Percentiles rank a stretch among this genome's conserved stretches.
These are phyloP conservation scores for Glaucomys volans DNA, from an alignment of 2,113 vertebrate species.

Conservation along the genomic window DNA sequence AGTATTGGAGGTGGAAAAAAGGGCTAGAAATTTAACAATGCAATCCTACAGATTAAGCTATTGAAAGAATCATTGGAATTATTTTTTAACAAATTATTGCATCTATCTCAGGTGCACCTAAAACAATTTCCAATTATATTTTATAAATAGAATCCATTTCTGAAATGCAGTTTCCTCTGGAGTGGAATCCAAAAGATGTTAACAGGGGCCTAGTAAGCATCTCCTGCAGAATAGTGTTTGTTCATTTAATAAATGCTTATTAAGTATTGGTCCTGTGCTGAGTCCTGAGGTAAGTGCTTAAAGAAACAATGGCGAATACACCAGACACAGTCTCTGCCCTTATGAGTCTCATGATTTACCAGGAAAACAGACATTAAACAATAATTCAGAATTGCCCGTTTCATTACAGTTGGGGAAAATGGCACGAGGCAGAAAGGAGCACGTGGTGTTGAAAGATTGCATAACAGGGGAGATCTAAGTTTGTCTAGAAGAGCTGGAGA, in stretches of 20 bases:
- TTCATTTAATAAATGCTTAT: neutral
- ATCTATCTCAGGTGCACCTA: neutral
- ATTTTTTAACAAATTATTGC: constrained; percentile 46
- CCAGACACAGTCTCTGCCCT: neutral
- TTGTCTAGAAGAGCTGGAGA: neutral
- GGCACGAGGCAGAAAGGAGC: neutral
- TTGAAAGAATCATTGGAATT: constrained; percentile 7
- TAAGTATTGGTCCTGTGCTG: neutral
- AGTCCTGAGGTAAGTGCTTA: neutral
- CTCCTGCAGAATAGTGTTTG: neutral
- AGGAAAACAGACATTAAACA: constrained; percentile 25
- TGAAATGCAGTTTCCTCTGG: constrained; percentile 29
- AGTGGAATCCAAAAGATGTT: neutral
- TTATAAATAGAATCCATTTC: constrained; percentile 51
- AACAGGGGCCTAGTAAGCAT: neutral
- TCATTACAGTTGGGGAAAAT: neutral
- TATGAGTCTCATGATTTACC: neutral
- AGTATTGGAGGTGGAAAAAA: neutral
- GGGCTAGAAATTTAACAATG: neutral
- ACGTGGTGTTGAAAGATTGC: neutral
- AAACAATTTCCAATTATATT: constrained; percentile 44
- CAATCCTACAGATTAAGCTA: neutral
- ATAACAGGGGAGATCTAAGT: neutral
- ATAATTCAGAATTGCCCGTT: neutral
- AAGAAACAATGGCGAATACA: constrained; percentile 1